phyloP scores from a whole-genome alignment of 2,113 vertebrate species.

The Seriola rivoliana region DNA sequence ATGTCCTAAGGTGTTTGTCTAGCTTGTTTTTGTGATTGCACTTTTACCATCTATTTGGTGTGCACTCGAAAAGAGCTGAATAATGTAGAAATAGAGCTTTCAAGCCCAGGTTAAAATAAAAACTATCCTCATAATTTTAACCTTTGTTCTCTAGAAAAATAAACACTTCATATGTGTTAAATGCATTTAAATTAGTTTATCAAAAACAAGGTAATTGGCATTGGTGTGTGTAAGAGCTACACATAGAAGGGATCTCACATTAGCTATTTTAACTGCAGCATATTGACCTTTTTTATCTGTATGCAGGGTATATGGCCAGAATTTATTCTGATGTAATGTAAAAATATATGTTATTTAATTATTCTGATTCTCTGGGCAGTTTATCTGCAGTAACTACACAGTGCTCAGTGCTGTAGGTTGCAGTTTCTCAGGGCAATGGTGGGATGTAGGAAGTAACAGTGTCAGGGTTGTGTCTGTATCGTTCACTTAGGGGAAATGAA shows the following conservation, averaged over 20 bases:
- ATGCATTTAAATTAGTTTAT: neutral
- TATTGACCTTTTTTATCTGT: neutral
- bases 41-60: neutral
- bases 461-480: constrained; percentile 8
- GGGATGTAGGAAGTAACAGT: neutral
- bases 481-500: constrained; percentile 22
- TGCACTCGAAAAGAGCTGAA: no score
- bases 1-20: neutral
- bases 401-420: neutral
- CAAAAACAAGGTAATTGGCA: neutral
- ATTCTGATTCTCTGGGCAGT: neutral
- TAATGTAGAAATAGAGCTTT: neutral
- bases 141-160: no score
- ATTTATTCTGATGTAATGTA: no score
- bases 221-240: neutral
- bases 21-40: neutral
- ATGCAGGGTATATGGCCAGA: neutral
- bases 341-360: neutral
- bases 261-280: neutral
- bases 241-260: neutral
- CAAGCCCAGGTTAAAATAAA: neutral
- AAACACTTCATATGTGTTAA: neutral
- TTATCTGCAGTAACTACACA: neutral
- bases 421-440: neutral
- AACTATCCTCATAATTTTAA: neutral